These are phyloP conservation scores for Lysiphlebus fabarum DNA, from an alignment of 1,140 invertebrate species.

Conservation along the genomic window DNA sequence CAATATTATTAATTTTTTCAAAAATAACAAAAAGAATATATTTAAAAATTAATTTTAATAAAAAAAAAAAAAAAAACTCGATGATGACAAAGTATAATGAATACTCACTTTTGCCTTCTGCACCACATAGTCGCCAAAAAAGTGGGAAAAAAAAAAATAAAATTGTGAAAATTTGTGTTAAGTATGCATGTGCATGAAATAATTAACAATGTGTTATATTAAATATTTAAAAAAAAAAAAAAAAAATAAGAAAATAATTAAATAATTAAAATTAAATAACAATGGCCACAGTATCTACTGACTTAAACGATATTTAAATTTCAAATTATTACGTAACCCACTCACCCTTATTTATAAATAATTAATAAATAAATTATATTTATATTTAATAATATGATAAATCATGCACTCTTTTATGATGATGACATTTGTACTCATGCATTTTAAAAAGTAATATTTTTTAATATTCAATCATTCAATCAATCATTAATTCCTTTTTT, in stretches of 20 bases:
- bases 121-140: constrained; percentile 56
- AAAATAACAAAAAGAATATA: constrained; percentile 1
- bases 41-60: constrained; percentile 5
- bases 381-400: too few species aligned
- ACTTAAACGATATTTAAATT: too few species aligned
- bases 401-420: too few species aligned
- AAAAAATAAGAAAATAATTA: too few species aligned
- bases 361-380: too few species aligned
- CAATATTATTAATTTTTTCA: neutral
- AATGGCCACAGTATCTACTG: too few species aligned
- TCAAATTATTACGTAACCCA: too few species aligned
- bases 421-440: too few species aligned
- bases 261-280: too few species aligned
- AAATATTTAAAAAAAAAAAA: neutral
- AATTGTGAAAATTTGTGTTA: constrained; percentile 54
- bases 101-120: constrained; percentile 49
- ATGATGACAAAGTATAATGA: constrained; percentile 37
- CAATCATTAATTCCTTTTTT: too few species aligned
- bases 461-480: neutral
- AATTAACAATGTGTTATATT: constrained; percentile 23
- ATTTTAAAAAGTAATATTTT: constrained; percentile 3
- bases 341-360: too few species aligned
- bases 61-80: constrained; percentile 36
- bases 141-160: constrained; percentile 51
- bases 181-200: constrained; percentile 48